Evolutionary conservation across 2,888 invertebrate genomes (phyloP).

Genomic region (Alloscopus bannaensis): DNA sequence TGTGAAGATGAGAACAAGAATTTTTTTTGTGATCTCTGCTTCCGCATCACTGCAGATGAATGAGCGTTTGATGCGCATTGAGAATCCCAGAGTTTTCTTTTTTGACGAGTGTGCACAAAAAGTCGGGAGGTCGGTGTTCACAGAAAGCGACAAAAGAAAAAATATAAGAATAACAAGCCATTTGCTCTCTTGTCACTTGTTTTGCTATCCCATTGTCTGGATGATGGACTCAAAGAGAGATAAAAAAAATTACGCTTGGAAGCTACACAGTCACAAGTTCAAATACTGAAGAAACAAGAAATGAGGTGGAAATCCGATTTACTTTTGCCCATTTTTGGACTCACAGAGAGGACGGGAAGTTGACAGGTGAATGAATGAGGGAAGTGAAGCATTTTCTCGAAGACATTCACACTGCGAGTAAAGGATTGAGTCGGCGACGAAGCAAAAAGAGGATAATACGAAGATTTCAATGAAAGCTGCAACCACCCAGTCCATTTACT

Average conservation of each 20-base stretch:
- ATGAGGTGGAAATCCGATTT: conserved; percentile 58
- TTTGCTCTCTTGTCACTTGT: conserved; percentile 56
- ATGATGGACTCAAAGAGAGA: too few relatives aligned
- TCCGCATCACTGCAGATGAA: too few relatives aligned
- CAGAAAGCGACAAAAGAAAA: conserved; percentile 31
- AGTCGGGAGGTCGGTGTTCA: conserved; percentile 12
- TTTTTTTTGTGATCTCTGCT: too few relatives aligned
- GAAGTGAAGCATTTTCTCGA: neutral
- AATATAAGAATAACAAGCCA: conserved; percentile 34
- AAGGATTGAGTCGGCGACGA: neutral
- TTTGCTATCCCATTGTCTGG: conserved; percentile 7
- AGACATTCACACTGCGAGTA: neutral
- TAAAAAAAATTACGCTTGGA: too few relatives aligned
- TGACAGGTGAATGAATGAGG: conserved; percentile 26
- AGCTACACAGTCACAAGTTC: too few relatives aligned
- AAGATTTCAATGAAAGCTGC: too few relatives aligned
- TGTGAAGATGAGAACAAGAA: too few relatives aligned
- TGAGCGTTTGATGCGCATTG: too few relatives aligned
- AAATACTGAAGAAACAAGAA: conserved; percentile 10
- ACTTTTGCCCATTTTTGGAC: conserved; percentile 18
- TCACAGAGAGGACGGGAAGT: conserved; percentile 7
- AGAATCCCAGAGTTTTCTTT: neutral
- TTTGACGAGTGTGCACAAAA: conserved; percentile 3
- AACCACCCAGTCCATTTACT: too few relatives aligned
- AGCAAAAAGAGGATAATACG: neutral